phyloP scores from a whole-genome alignment of 1,140 invertebrate genomes.

The Apis florea region DNA sequence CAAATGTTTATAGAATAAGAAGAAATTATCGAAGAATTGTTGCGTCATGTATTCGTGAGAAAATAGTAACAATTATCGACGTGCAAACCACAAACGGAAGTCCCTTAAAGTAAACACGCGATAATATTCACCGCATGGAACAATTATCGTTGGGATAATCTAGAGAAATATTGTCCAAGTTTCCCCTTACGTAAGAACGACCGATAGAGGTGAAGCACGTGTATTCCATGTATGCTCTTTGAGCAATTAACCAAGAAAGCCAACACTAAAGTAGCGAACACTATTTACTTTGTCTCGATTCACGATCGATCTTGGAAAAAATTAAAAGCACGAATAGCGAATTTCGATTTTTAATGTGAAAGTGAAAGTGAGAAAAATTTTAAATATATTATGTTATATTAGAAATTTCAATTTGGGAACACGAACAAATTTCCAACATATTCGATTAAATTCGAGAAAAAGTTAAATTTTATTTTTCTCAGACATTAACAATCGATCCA shows the following conservation, averaged over 20 bases:
- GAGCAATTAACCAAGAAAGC: background rate
- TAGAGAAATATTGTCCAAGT: background rate
- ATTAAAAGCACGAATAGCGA: no score
- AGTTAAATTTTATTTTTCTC: background rate
- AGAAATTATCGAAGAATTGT: background rate
- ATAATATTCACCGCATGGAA: background rate
- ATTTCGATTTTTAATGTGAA: no score
- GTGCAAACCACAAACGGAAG: background rate
- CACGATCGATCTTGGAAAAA: no score
- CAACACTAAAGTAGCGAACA: no score
- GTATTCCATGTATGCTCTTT: background rate
- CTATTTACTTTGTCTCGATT: no score
- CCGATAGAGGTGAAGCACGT: background rate
- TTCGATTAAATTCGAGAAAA: no score
- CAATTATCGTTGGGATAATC: background rate
- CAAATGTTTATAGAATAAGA: background rate
- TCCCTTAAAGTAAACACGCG: background rate
- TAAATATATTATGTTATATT: no score
- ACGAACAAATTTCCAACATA: no score
- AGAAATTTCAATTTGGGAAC: no score
- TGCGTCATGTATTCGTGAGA: background rate
- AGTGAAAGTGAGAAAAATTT: no score
- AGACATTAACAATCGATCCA: background rate
- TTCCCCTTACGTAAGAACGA: background rate
- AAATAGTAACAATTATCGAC: background rate